These are phyloP conservation scores for Parnassius apollo DNA, from an alignment of 2,888 invertebrate species.

Conservation along the genomic window DNA sequence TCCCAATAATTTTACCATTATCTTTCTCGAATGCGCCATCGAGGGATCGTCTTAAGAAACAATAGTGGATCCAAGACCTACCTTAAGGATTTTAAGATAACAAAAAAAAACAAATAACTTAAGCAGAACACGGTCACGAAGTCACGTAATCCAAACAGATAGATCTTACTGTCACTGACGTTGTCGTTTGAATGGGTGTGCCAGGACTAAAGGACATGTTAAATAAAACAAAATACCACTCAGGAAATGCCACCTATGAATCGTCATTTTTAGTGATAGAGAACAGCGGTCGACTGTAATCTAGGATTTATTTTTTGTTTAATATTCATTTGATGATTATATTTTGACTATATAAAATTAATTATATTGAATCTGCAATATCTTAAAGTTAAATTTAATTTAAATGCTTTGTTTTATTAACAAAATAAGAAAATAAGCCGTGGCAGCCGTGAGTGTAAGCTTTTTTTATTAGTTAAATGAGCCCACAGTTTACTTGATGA, in stretches of 20 bases:
- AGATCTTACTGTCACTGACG: constrained; percentile 54
- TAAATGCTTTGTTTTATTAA: too few species aligned
- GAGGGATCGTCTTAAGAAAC: constrained; percentile 34
- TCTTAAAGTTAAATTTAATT: too few species aligned
- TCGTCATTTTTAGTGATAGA: constrained; percentile 36
- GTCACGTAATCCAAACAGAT: constrained; percentile 68
- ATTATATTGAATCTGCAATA: too few species aligned
- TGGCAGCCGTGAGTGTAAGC: too few species aligned
- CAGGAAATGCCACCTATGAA: constrained; percentile 35
- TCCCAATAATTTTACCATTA: constrained; percentile 24
- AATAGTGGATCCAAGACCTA: constrained; percentile 41
- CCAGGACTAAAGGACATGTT: constrained; percentile 24
- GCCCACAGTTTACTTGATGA: too few species aligned
- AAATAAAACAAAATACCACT: constrained; percentile 34
- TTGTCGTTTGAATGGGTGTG: constrained; percentile 42
- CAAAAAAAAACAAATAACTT: constrained; percentile 46
- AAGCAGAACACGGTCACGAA: constrained; percentile 51
- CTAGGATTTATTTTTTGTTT: neutral
- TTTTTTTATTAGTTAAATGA: too few species aligned
- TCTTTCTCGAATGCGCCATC: constrained; percentile 17
- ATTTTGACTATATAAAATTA: too few species aligned
- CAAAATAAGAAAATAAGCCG: too few species aligned
- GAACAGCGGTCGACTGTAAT: neutral
- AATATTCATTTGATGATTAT: too few species aligned
- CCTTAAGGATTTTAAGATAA: constrained; percentile 48